phyloP scores from a whole-genome alignment of 2,888 invertebrate species.

The Nymphalis polychloros region DNA sequence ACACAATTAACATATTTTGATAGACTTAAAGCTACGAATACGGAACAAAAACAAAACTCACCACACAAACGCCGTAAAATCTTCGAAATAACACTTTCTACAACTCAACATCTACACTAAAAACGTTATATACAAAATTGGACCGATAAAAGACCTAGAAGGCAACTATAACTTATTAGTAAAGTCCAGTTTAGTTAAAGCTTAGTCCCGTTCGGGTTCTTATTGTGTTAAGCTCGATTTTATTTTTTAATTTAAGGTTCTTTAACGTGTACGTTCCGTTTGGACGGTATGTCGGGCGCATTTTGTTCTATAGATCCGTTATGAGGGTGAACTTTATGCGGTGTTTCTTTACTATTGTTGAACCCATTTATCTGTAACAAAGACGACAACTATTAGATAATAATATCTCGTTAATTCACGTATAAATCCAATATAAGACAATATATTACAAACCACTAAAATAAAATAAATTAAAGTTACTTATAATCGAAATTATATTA shows the following conservation, averaged over 20 bases:
- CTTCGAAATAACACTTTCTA: slow-evolving; percentile 31
- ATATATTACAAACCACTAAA: too few relatives aligned
- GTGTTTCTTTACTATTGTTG: slow-evolving; percentile 43
- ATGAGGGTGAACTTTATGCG: slow-evolving; percentile 38
- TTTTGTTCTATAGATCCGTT: slow-evolving; percentile 35
- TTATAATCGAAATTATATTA: too few relatives aligned
- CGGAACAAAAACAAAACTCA: slow-evolving; percentile 2
- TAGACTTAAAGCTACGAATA: background rate
- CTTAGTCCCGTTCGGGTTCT: slow-evolving; percentile 40
- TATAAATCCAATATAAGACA: too few relatives aligned
- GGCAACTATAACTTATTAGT: slow-evolving; percentile 59
- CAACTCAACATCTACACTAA: slow-evolving; percentile 44
- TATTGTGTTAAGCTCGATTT: slow-evolving; percentile 64
- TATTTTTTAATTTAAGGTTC: slow-evolving; percentile 50
- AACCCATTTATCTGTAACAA: slow-evolving; percentile 48
- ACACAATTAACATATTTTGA: too few relatives aligned
- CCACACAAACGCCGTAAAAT: slow-evolving; percentile 28
- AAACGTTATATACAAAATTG: slow-evolving; percentile 58
- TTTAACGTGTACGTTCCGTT: slow-evolving; percentile 30
- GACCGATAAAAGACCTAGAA: slow-evolving; percentile 70
- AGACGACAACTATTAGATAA: background rate
- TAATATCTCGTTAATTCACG: background rate
- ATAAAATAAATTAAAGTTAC: too few relatives aligned
- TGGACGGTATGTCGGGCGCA: slow-evolving; percentile 42
- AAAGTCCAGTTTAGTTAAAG: slow-evolving; percentile 50